A percentile compares a stretch with the other conserved stretches of the same genome.
Evolutionary conservation across 1,140 invertebrate genomes (phyloP).

Genomic region (Caligus rogercresseyi): DNA sequence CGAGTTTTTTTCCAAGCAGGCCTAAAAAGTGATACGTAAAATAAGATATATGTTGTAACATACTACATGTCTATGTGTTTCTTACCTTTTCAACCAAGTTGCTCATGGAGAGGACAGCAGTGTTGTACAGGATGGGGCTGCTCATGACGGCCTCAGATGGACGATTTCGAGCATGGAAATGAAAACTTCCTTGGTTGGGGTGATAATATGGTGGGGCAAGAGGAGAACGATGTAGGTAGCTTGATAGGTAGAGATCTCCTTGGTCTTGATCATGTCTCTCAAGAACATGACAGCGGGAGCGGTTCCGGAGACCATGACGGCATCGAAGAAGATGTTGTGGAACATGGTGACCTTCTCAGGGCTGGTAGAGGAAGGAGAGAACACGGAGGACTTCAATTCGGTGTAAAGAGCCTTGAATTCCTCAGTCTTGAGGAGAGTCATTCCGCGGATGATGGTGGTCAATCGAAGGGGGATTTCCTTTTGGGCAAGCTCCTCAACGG

Average conservation of each 20-base stretch:
- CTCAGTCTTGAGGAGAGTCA: constrained; percentile 7
- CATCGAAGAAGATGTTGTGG: constrained; percentile 9
- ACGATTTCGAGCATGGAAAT: constrained; percentile 5
- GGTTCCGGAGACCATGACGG: constrained; percentile 9
- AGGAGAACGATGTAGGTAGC: not conserved
- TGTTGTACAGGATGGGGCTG: not conserved
- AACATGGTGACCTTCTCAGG: not conserved
- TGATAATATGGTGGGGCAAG: constrained; percentile 14
- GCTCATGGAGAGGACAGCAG: constrained; percentile 1
- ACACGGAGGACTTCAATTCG: not conserved
- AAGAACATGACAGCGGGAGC: not conserved
- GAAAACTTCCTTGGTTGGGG: constrained; percentile 13
- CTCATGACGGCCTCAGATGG: not conserved
- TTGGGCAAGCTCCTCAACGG: not conserved
- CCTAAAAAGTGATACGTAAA: not conserved
- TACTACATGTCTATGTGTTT: not conserved
- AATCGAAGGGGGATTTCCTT: constrained; percentile 6
- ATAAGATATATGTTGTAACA: not conserved
- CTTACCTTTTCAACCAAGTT: constrained; percentile 7
- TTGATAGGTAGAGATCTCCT: not conserved
- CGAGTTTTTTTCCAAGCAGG: constrained; percentile 8
- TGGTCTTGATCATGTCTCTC: constrained; percentile 5
- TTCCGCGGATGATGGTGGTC: not conserved
- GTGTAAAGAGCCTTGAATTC: constrained; percentile 6
- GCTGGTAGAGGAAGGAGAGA: not conserved